A percentile compares a stretch with the other conserved stretches of the same genome.
Evolutionary conservation across 1,140 invertebrate species (phyloP).

Genomic region (Drosophila tani): DNA sequence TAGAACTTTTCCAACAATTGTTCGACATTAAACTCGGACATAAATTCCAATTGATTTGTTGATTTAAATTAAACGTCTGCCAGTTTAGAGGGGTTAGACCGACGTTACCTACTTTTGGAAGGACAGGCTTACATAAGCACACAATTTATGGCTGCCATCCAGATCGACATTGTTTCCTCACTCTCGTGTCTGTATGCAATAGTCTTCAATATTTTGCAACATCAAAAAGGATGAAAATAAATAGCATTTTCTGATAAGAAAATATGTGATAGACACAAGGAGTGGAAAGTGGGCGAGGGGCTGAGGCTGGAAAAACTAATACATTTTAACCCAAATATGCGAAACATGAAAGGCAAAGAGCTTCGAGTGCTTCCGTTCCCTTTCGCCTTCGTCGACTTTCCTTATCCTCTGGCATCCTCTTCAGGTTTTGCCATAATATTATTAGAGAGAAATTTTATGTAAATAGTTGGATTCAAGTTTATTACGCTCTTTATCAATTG

Average conservation of each 20-base stretch:
- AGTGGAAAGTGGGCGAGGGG: not conserved
- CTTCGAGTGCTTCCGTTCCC: slow-evolving; percentile 45
- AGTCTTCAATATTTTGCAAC: slow-evolving; percentile 54
- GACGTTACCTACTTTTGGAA: slow-evolving; percentile 17
- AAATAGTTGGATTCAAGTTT: slow-evolving; percentile 79
- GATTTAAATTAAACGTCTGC: slow-evolving; percentile 27
- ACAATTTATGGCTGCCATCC: slow-evolving; percentile 37
- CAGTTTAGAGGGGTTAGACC: slow-evolving; percentile 2
- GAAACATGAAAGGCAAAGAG: slow-evolving; percentile 55
- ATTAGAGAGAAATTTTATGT: slow-evolving; percentile 67
- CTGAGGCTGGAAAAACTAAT: slow-evolving; percentile 36
- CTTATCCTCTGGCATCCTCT: slow-evolving; percentile 32
- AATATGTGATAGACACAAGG: slow-evolving; percentile 49
- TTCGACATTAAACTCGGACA: slow-evolving; percentile 23
- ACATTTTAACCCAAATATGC: slow-evolving; percentile 53
- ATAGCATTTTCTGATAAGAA: slow-evolving; percentile 71
- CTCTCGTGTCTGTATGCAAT: slow-evolving; percentile 10
- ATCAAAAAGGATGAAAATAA: slow-evolving; percentile 72
- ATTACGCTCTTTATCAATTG: slow-evolving; percentile 82
- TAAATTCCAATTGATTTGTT: slow-evolving; percentile 38
- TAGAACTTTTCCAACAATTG: slow-evolving; percentile 12
- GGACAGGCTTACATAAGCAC: slow-evolving; percentile 17
- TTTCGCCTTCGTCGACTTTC: not conserved
- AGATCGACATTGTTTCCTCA: slow-evolving; percentile 42
- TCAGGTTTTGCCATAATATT: slow-evolving; percentile 63